A percentile compares a stretch with the other conserved stretches of the same genome.
These are phyloP conservation scores for Heliconius hortense DNA, from an alignment of 2,888 invertebrate species.

Conservation along the genomic window DNA sequence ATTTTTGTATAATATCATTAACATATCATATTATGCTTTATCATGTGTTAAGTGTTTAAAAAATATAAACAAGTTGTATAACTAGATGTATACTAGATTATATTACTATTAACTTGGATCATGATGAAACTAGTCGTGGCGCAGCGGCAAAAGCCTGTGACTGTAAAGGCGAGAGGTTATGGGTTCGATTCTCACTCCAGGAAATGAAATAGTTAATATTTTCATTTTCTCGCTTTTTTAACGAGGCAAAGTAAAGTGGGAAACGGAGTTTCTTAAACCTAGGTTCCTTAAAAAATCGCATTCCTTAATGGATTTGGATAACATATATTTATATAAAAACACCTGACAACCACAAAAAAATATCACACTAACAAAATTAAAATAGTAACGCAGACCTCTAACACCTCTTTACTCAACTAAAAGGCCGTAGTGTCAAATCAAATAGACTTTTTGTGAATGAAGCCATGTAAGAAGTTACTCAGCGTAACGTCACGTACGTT, in stretches of 20 bases:
- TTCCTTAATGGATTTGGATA: neutral
- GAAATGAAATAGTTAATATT: no score
- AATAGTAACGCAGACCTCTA: slow-evolving; percentile 7
- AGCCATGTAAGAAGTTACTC: slow-evolving; percentile 52
- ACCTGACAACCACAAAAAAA: neutral
- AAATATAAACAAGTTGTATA: neutral
- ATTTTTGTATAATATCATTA: neutral
- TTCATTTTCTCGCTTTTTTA: no score
- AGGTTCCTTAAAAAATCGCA: no score
- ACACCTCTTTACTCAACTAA: slow-evolving; percentile 43
- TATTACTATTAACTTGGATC: neutral
- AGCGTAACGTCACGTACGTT: slow-evolving; percentile 59
- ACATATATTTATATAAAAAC: neutral
- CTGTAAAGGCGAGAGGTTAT: no score
- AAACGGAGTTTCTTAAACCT: no score
- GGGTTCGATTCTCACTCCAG: no score
- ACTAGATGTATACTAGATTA: neutral
- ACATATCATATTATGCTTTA: neutral
- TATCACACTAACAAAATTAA: slow-evolving; percentile 7
- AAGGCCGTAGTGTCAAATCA: slow-evolving; percentile 53
- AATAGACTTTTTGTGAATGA: slow-evolving; percentile 58
- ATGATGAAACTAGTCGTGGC: no score
- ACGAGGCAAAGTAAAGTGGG: no score
- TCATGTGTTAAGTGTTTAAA: neutral
- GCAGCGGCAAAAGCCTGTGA: no score